phyloP scores from a whole-genome alignment of 2,797 vertebrate species.

The Onychomys torridus region DNA sequence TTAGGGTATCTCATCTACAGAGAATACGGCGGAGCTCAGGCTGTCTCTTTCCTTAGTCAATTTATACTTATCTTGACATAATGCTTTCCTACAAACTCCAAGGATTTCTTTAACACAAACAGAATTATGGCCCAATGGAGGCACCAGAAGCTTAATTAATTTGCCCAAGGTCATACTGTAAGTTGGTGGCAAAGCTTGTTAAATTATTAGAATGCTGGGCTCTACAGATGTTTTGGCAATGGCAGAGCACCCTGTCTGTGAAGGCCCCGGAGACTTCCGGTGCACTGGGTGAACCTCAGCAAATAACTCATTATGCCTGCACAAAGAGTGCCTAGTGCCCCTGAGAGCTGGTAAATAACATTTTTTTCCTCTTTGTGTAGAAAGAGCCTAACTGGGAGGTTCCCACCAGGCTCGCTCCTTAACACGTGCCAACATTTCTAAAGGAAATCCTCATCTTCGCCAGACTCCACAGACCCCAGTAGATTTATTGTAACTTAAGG shows the following conservation, averaged over 20 bases:
- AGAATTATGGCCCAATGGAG: slow-evolving; percentile 63
- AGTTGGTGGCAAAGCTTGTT: slow-evolving; percentile 70
- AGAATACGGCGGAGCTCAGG: neutral
- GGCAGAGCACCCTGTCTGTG: slow-evolving; percentile 48
- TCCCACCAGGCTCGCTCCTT: slow-evolving; percentile 42
- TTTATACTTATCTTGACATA: slow-evolving; percentile 54
- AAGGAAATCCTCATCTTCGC: slow-evolving; percentile 41
- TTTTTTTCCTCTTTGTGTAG: slow-evolving; percentile 14
- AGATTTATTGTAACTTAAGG: slow-evolving; percentile 66
- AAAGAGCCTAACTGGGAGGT: slow-evolving; percentile 50
- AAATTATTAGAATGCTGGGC: slow-evolving; percentile 63
- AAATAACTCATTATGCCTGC: slow-evolving; percentile 42
- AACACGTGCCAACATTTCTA: slow-evolving; percentile 51
- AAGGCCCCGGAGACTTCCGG: slow-evolving; percentile 26
- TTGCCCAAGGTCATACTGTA: slow-evolving; percentile 66
- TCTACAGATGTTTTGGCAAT: slow-evolving; percentile 68
- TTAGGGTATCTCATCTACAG: neutral
- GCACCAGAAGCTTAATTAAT: slow-evolving; percentile 73
- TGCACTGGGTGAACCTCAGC: slow-evolving; percentile 33
- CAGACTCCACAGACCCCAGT: neutral
- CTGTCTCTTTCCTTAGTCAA: slow-evolving; percentile 7
- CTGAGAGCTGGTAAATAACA: neutral
- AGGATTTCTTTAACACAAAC: slow-evolving; percentile 73
- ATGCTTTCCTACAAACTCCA: slow-evolving; percentile 50
- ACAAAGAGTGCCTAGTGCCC: slow-evolving; percentile 17